Conservation (phyloP, 2,113 vertebrate species). For the Chiloscyllium plagiosum region DNA sequence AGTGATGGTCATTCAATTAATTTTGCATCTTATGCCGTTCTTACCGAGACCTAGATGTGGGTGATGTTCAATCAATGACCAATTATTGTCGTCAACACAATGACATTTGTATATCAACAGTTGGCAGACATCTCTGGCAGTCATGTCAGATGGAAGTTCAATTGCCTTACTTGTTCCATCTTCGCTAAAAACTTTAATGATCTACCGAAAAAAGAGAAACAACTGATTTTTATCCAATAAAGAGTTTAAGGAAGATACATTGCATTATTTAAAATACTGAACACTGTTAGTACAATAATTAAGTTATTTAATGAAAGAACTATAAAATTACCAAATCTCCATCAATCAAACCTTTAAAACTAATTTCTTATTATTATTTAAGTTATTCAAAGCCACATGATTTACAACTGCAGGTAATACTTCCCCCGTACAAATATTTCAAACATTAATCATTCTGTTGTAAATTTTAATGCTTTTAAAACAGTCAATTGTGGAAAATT, state of each 20-base stretch:
- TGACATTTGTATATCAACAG: constrained; percentile 93
- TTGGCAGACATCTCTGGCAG: constrained; percentile 92
- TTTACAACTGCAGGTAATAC: too few relatives aligned
- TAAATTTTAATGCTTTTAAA: background rate
- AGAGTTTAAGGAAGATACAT: background rate
- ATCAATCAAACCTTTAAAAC: background rate
- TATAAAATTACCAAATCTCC: background rate
- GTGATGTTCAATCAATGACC: constrained; percentile 94
- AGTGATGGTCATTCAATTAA: background rate
- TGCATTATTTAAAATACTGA: background rate
- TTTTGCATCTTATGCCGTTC: background rate
- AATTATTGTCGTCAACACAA: constrained; percentile 97
- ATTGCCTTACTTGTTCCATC: constrained; percentile 90
- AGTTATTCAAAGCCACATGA: background rate
- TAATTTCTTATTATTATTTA: background rate
- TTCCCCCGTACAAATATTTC: background rate
- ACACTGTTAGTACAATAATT: background rate
- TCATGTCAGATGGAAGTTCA: constrained; percentile 92
- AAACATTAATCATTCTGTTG: background rate
- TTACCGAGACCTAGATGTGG: constrained; percentile 88
- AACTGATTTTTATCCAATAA: background rate
- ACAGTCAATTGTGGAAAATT: background rate
- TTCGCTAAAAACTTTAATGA: constrained; percentile 94
- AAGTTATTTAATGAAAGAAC: background rate
- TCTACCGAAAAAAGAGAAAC: constrained; percentile 65